These are phyloP conservation scores for Hippocampus comes DNA, from an alignment of 2,113 vertebrate species.

Conservation along the genomic window DNA sequence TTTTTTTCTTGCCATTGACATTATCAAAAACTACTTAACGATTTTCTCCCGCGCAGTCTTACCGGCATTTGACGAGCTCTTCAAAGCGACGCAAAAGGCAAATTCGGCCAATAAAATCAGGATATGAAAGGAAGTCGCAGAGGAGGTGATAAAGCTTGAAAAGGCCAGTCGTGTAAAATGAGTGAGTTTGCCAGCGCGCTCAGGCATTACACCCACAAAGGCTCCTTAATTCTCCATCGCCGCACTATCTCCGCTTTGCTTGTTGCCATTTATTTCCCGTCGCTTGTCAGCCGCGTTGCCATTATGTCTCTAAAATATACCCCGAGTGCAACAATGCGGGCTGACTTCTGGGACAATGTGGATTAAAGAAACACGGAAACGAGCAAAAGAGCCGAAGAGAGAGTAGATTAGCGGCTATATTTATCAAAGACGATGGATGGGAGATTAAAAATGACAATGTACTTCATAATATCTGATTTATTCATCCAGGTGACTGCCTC, in stretches of 20 bases:
- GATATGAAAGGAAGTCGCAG: conserved; percentile 15
- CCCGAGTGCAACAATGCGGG: conserved; percentile 27
- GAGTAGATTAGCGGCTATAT: conserved; percentile 31
- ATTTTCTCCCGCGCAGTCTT: neutral
- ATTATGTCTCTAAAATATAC: conserved; percentile 26
- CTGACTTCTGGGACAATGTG: conserved; percentile 34
- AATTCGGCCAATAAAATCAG: conserved; percentile 8
- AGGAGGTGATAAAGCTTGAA: conserved; percentile 11
- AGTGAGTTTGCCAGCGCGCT: conserved; percentile 8
- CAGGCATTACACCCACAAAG: conserved; percentile 10
- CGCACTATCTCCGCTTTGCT: conserved; percentile 11
- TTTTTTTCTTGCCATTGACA: conserved; percentile 39
- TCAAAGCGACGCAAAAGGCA: conserved; percentile 12
- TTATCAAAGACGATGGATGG: conserved; percentile 13
- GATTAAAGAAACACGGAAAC: conserved; percentile 33
- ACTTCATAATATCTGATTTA: conserved; percentile 21
- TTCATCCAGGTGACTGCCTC: neutral
- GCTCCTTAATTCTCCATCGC: conserved; percentile 23
- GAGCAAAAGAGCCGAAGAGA: conserved; percentile 21
- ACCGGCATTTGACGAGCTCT: conserved; percentile 1
- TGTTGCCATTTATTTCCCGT: conserved; percentile 17
- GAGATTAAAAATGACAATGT: conserved; percentile 16
- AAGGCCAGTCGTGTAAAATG: conserved; percentile 12
- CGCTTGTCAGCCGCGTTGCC: conserved; percentile 28
- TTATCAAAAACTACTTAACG: conserved; percentile 34